Conservation (phyloP, 2,113 vertebrate genomes). For the Indicator maculatus region DNA sequence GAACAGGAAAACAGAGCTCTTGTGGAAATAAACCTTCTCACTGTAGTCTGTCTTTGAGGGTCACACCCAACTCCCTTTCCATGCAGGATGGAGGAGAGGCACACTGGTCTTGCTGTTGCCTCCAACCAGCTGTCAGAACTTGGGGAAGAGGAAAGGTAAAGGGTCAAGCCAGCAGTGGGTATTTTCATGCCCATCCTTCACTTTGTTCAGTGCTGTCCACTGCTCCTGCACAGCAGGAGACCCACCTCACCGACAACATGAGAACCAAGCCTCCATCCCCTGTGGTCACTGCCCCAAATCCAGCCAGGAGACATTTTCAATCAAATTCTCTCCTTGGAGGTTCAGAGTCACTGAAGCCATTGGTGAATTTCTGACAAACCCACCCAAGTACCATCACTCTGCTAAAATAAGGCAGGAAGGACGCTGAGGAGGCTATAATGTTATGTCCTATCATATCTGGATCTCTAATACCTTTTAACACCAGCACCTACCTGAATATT, state of each 20-base stretch:
- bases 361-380: background rate
- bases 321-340: background rate
- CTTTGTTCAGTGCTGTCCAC: background rate
- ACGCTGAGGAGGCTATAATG: background rate
- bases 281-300: background rate
- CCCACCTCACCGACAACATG: accelerated
- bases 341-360: background rate
- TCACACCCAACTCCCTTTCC: background rate
- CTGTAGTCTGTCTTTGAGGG: background rate
- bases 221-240: background rate
- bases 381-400: background rate
- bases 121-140: background rate
- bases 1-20: background rate
- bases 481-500: background rate
- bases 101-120: accelerated
- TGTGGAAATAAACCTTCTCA: background rate
- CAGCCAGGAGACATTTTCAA: background rate
- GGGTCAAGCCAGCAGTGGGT: accelerated
- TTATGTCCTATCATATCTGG: background rate
- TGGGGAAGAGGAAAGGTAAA: background rate
- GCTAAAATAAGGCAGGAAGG: background rate
- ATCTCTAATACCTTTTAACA: conserved; percentile 7
- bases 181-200: background rate
- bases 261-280: background rate
- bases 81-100: background rate